These are phyloP conservation scores for Scopus umbretta DNA, from an alignment of 2,113 vertebrate species.

Conservation along the genomic window DNA sequence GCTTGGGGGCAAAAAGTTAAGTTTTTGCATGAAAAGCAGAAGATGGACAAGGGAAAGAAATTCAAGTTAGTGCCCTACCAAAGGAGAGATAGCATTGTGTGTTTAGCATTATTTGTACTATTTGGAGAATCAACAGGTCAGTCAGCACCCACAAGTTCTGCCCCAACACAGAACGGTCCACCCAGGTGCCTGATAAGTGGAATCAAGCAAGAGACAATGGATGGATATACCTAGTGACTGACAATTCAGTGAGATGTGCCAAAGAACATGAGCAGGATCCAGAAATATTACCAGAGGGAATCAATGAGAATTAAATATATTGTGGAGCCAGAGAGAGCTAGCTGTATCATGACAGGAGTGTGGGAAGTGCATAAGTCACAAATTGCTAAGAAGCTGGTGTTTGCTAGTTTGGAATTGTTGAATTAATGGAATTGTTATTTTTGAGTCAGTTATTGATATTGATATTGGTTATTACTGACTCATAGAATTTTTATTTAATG, in stretches of 20 bases:
- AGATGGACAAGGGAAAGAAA: neutral
- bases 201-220: neutral
- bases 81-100: neutral
- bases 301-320: neutral
- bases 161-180: neutral
- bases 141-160: neutral
- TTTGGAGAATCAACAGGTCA: neutral
- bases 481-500: neutral
- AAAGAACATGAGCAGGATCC: neutral
- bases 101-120: neutral
- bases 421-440: neutral
- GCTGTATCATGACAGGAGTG: neutral
- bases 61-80: neutral
- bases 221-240: neutral
- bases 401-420: neutral
- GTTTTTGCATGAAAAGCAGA: neutral
- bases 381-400: neutral
- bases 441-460: neutral
- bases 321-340: neutral
- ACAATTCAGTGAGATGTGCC: neutral
- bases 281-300: neutral
- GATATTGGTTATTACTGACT: neutral
- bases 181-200: neutral
- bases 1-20: neutral
- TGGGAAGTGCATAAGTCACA: neutral